Percentiles rank a stretch among this genome's conserved stretches.
Evolutionary conservation across 2,113 vertebrate species (phyloP).

Genomic region (Nothobranchius furzeri): DNA sequence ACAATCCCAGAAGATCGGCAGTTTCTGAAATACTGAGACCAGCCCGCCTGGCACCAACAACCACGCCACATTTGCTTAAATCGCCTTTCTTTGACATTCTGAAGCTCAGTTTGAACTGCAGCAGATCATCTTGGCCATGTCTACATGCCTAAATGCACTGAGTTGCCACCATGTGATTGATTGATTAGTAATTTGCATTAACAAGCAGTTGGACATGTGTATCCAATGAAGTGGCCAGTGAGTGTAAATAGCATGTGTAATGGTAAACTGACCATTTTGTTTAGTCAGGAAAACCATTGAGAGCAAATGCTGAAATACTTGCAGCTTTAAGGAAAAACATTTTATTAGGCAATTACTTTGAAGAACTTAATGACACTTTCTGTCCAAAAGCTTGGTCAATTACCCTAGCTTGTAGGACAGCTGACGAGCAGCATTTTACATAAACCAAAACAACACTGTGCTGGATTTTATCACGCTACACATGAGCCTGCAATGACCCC

Average conservation of each 20-base stretch:
- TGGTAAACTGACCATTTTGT: background rate
- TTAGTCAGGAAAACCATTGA: background rate
- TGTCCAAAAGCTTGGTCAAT: slow-evolving; percentile 64
- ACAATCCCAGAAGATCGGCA: no score
- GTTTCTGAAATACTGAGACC: no score
- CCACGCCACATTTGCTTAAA: no score
- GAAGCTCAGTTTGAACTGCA: no score
- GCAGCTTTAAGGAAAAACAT: slow-evolving; percentile 24
- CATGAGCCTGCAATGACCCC: slow-evolving; percentile 62
- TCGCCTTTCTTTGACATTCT: no score
- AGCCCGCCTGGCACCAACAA: no score
- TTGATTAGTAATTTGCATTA: no score
- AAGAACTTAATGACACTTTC: slow-evolving; percentile 57
- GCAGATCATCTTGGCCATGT: no score
- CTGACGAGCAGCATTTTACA: slow-evolving; percentile 67
- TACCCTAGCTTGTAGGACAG: slow-evolving; percentile 73
- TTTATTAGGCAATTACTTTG: slow-evolving; percentile 42
- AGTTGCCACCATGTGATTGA: no score
- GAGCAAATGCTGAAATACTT: background rate
- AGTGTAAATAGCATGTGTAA: background rate
- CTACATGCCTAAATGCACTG: no score
- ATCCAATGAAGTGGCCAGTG: no score
- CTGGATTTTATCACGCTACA: slow-evolving; percentile 56
- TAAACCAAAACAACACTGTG: slow-evolving; percentile 45
- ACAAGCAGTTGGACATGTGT: no score